Evolutionary conservation across 2,113 vertebrate genomes (phyloP), one percentile per base, ranked within the genome.

Genomic region (Strix uralensis): DNA sequence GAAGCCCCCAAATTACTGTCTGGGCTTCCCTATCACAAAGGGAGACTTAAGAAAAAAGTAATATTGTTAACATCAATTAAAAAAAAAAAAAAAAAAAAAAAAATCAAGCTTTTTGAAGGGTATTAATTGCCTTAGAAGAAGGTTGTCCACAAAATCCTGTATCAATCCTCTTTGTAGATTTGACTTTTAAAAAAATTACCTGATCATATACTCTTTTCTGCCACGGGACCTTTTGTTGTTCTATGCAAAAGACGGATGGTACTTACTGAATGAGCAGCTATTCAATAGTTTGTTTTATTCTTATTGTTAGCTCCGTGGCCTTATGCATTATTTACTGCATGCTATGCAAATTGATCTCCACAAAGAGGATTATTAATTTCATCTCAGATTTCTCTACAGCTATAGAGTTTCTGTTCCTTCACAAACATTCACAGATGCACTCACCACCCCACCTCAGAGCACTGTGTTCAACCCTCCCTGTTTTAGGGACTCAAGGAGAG

Each of bases 281-380:
- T 42, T 85, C 81, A 69, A 54, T 89, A 91, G 71, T 88, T 88
- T 79, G 81, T 20, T 95, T 94, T 94, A 94, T 86, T 83, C 47
- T 51, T 6, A 55, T 80, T 57, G 13, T 74, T 65, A 44, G 51
- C 47, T 66, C 54, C 1, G 0, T 52, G 42, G 38, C 75, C 80
- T 72, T 30, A 75, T 94, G 65, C 73, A 95, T 97, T 92, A 95
- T 97, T 96, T 73, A 92, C 80, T 25, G 40, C 70, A 42, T 0
- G 0, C 70, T 46, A 65, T 36, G 83, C 86, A 95, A 95, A 85
- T 77, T 8, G 57, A 96, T 87, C 91, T 94, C 52, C 49, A 61
- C 47, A 46, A 69, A 47, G 40, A 85, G 77, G 61, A 87, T 89
- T 79, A 94, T 87, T 95, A 63, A 91, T 91, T 94, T 91, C 88